phyloP scores from a whole-genome alignment of 2,113 vertebrate species.

The Rostratula benghalensis region DNA sequence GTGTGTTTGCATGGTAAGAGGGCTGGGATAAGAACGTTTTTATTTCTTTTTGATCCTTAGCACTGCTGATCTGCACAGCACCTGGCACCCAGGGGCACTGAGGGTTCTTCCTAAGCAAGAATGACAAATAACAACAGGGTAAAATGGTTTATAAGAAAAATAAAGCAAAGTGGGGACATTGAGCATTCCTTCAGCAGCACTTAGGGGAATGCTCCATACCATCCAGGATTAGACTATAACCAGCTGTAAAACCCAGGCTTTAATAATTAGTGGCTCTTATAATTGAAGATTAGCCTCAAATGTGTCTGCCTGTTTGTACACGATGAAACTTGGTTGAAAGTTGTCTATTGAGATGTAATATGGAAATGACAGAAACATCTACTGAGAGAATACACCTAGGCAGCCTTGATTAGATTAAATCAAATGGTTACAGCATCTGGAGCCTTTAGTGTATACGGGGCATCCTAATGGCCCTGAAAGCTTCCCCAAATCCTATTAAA shows the following conservation, averaged over 20 bases:
- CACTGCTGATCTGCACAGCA: not conserved
- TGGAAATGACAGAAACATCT: slow-evolving; percentile 32
- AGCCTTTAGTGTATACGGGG: slow-evolving; percentile 68
- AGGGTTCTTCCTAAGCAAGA: not conserved
- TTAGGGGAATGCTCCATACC: not conserved
- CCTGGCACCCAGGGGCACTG: not conserved
- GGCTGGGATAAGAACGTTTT: not conserved
- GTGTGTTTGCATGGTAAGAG: not conserved
- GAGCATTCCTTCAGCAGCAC: not conserved
- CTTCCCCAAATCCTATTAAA: slow-evolving; percentile 77
- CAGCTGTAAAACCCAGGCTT: slow-evolving; percentile 22
- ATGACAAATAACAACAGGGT: not conserved
- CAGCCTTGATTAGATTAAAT: slow-evolving; percentile 78
- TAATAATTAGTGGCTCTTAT: slow-evolving; percentile 34
- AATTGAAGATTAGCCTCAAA: slow-evolving; percentile 18
- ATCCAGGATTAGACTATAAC: not conserved
- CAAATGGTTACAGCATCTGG: slow-evolving; percentile 70
- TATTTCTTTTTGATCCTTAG: not conserved
- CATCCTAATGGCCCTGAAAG: slow-evolving; percentile 74
- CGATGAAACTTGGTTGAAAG: not conserved
- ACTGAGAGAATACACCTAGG: slow-evolving; percentile 63
- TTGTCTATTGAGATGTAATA: slow-evolving; percentile 3
- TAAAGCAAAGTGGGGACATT: not conserved
- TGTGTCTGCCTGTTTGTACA: not conserved
- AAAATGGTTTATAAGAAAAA: not conserved